Base-by-base conservation (phyloP, 2,888 invertebrate species). In the Latrodectus hesperus region DNA sequence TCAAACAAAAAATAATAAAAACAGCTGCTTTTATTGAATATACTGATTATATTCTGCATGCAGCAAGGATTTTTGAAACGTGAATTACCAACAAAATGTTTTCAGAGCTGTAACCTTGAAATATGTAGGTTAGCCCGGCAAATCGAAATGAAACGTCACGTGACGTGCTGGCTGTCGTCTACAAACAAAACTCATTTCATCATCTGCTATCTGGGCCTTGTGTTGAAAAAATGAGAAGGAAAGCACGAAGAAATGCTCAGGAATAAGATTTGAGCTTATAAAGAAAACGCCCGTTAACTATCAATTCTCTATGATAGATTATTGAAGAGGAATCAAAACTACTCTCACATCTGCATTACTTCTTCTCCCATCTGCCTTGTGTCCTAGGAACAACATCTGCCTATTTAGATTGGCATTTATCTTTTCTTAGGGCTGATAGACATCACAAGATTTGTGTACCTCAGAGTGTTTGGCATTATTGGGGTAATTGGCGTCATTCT, bases 251-350 rank as follows among this genome's bases (percentile, higher is more conserved):
- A 77, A 76, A 73, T 53, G 53, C 53, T 67, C 38, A 53, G 72
- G 71, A 77, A 78, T 84, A 84, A 84, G 84, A 84, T 74, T 14
- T 6, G 74, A 5, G 17, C 22, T 55, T 17, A 53, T 17, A 82
- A 82, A 82, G 75, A 77, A 84, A 84, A 67, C 22, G 84, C 84
- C 84, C 84, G 84, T 84, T 84, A 84, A 78, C 73, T 78, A 84
- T 84, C 84, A 84, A 84, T 84, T 84, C 73, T 73, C 67, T 67
- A 78, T 84, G 84, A 84, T 78, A 78, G 84, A 84, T 84, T 78
- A 84, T 73, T 84, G 67, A 68, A 78, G 68, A 78, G 77, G 26
- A 68, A 67, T 38, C 60, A 64, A 60, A 65, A 81, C 73, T 81
- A 38, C 53, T 81, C 71, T 53, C 49, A 52, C 84, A 84, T 84